Evolutionary conservation across 2,797 vertebrate species (phyloP), one percentile per base, ranked within the genome.

Genomic region (Poecilia gillii): DNA sequence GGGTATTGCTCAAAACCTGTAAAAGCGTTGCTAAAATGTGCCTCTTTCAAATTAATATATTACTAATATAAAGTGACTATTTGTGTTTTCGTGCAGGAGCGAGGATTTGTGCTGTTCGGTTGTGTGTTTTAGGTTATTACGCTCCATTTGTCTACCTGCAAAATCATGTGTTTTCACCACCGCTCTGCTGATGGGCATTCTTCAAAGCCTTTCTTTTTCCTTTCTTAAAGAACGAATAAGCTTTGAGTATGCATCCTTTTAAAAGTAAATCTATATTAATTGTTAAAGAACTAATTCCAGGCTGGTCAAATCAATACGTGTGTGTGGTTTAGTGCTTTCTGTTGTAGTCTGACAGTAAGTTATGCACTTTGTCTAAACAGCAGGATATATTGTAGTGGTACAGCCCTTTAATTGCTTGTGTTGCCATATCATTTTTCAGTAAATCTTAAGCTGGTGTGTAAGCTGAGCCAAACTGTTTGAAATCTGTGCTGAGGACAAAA

Each of bases 391-490:
- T 53, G 39, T 73, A 53, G 47, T 73, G 36, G 47, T 72, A 28
- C 28, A 46, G n/a, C 68, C 12, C 33, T 36, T 73, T 53, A 55
- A 74, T 39, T 39, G 74, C 47, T 68, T 33, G 47, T 25, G 18
- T 78, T 83, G 71, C 39, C 16, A 0, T 49, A 45, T 70, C n/a
- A 72, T 81, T 82, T 76, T 68, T 72, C 66, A 75, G 28, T 74
- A 59, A 82, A 81, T 87, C 39, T 79, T 46, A 55, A 55, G 76
- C 68, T 76, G 79, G 76, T 76, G 80, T 46, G 8, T 72, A 87
- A 81, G 80, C 66, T 71, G 43, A 59, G 84, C 76, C 41, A 36
- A 64, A 71, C 31, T 4, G 68, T 87, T 77, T 51, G 13, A 77
- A 81, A 73, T 68, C 62, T 9, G 55, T 41, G 72, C 71, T 53